These are phyloP conservation scores for Geothlypis trichas DNA, from an alignment of 2,113 vertebrate species.

Conservation along the genomic window DNA sequence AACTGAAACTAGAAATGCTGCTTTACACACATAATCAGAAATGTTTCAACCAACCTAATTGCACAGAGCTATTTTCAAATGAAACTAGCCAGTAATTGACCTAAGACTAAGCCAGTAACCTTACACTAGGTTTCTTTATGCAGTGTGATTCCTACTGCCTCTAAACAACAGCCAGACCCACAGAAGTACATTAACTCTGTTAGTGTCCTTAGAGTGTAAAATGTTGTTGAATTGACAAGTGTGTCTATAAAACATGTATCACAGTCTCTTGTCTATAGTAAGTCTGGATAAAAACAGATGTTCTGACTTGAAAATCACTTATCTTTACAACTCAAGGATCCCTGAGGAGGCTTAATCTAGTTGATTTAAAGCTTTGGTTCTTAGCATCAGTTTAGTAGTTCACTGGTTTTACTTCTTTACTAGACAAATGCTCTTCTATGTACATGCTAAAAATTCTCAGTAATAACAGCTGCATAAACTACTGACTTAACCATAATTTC, in stretches of 20 bases:
- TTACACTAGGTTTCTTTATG: not conserved
- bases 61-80: not conserved
- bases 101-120: not conserved
- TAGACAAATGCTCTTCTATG: not conserved
- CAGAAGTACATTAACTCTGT: not conserved
- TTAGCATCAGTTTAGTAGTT: not conserved
- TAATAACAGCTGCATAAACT: not conserved
- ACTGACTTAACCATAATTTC: not conserved
- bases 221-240: not conserved
- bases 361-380: constrained; percentile 41
- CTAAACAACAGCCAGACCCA: not conserved
- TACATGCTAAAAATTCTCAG: not conserved
- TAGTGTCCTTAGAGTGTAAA: not conserved
- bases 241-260: not conserved
- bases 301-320: constrained; percentile 24
- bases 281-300: constrained; percentile 40
- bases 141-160: not conserved
- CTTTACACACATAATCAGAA: not conserved
- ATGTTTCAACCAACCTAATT: not conserved
- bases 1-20: not conserved
- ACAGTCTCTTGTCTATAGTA: not conserved
- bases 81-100: not conserved
- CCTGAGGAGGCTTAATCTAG: constrained; percentile 17
- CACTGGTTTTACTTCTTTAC: not conserved
- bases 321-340: constrained; percentile 28